Evolutionary conservation across 1,140 invertebrate species (phyloP), one percentile per base, ranked within the genome.

Genomic region (Eumaeus atala): DNA sequence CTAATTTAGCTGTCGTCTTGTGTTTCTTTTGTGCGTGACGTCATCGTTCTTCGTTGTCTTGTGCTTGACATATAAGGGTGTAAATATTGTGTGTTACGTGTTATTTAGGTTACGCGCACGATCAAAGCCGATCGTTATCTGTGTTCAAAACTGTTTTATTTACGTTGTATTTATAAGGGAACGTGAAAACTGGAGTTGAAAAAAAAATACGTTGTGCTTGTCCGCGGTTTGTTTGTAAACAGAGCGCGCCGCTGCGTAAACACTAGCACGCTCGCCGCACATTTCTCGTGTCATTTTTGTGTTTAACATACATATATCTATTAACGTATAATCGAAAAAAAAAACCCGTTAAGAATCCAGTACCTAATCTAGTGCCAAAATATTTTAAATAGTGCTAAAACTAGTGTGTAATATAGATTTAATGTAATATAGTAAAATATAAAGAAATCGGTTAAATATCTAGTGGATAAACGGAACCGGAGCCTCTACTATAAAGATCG

Each of bases 1-100:
- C 81, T 86, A 76, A 81, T 84, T 86, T 87, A 84, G 73, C 86
- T 82, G 71, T 81, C 76, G 76, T 87, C 74, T 86, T 78, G 78
- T 87, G 77, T 87, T 86, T 84, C 69, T 74, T 85, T 83, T 74
- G 81, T 87, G 72, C 84, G 84, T 88, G 67, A 69, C 60, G 80
- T 87, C 76, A 79, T 84, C 66, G 82, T 88, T 86, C 59, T 64
- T 80, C 75, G 82, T 84, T 56, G 77, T 83, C 52, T 58, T 58
- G 77, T 82, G 69, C 55, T 69, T 67, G 59, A 56, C 64, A 54
- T 59, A 55, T 62, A 63, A 42, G 48, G 44, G 49, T 67, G 66
- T 73, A 73, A 56, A 67, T 73, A 68, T 62, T 48, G 54, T 67
- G 67, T 66, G 9, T 48, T 60, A 38, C 49, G 44, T 56, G 58